Evolutionary conservation across 2,888 invertebrate genomes (phyloP).

Genomic region (Eueremaeus valkanovi): DNA sequence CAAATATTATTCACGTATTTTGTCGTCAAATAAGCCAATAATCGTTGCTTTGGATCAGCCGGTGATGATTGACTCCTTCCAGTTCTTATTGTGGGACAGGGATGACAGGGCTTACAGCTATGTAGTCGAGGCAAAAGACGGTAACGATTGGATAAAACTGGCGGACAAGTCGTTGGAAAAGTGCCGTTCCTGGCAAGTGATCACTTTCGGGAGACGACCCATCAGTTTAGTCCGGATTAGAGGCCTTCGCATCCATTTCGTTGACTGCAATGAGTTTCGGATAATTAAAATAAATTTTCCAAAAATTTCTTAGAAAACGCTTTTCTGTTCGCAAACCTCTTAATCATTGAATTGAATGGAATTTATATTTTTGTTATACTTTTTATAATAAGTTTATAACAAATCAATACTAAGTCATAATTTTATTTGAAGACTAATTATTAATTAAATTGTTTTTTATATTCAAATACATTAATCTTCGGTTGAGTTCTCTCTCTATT

Average conservation of each 20-base stretch:
- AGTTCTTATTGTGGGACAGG: conserved; percentile 19
- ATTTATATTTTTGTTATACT: too few relatives aligned
- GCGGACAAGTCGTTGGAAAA: conserved; percentile 15
- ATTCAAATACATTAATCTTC: too few relatives aligned
- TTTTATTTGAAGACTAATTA: too few relatives aligned
- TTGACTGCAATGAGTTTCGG: conserved; percentile 35
- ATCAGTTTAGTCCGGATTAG: conserved; percentile 34
- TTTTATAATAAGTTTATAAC: too few relatives aligned
- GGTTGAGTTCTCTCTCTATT: too few relatives aligned
- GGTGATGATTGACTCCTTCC: conserved; percentile 32
- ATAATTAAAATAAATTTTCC: conserved; percentile 34
- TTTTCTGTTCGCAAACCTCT: too few relatives aligned
- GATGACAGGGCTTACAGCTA: conserved; percentile 26
- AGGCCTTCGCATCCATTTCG: not conserved
- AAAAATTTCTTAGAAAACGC: not conserved
- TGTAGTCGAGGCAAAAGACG: conserved; percentile 22
- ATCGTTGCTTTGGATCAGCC: conserved; percentile 34
- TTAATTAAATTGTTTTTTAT: too few relatives aligned
- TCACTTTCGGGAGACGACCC: conserved; percentile 21
- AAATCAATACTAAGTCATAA: too few relatives aligned
- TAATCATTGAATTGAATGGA: too few relatives aligned
- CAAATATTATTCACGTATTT: not conserved
- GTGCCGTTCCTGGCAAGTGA: conserved; percentile 24
- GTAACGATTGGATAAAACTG: conserved; percentile 19
- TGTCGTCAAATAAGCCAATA: conserved; percentile 22